phyloP scores from a whole-genome alignment of 2,113 vertebrate species.

The Proterorhinus semilunaris region DNA sequence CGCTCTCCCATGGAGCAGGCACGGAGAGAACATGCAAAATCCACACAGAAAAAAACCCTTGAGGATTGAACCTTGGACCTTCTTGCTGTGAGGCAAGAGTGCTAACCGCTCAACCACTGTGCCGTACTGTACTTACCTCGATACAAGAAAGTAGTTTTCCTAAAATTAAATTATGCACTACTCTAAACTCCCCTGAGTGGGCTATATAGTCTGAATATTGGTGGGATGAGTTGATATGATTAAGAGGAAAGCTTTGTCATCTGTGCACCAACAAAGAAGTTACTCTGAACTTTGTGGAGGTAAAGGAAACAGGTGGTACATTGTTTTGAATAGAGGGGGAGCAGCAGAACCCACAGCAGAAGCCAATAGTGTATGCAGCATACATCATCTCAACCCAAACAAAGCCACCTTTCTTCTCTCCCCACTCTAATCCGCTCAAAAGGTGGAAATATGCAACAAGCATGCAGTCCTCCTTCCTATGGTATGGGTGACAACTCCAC shows the following conservation, averaged over 20 bases:
- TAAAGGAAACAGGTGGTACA: neutral
- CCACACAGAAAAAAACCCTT: too few species aligned
- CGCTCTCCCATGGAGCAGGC: too few species aligned
- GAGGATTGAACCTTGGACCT: too few species aligned
- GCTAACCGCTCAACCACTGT: too few species aligned
- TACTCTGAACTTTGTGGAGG: slow-evolving; percentile 17
- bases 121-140: too few species aligned
- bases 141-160: too few species aligned
- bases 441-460: slow-evolving; percentile 49
- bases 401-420: neutral
- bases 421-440: slow-evolving; percentile 15
- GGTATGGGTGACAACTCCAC: slow-evolving; percentile 46
- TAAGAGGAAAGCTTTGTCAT: slow-evolving; percentile 58
- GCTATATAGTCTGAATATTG: slow-evolving; percentile 40
- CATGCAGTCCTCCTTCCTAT: slow-evolving; percentile 47
- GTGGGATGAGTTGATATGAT: slow-evolving; percentile 65
- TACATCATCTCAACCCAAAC: slow-evolving; percentile 11
- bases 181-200: neutral
- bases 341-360: slow-evolving; percentile 7
- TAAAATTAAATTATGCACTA: too few species aligned
- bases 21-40: too few species aligned
- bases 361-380: slow-evolving; percentile 2
- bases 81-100: too few species aligned
- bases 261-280: slow-evolving; percentile 41
- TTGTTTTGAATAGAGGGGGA: slow-evolving; percentile 16